Evolutionary conservation across 2,113 vertebrate genomes (phyloP).

Genomic region (Laticauda colubrina): DNA sequence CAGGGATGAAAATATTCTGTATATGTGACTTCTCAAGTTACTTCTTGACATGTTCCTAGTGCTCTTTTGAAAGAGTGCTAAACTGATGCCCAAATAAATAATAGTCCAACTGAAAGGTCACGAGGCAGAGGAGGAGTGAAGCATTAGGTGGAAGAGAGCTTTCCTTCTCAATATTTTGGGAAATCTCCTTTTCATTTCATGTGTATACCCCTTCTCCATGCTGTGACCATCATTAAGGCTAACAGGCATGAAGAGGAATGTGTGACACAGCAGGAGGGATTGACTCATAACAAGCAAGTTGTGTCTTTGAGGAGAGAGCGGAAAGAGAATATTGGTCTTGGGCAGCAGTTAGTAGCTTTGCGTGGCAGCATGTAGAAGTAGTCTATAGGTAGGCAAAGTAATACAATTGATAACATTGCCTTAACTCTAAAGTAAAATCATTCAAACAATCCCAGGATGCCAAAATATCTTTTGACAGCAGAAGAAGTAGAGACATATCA

Average conservation of each 20-base stretch:
- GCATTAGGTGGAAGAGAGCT: not conserved
- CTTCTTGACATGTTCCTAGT: not conserved
- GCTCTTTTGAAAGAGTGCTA: not conserved
- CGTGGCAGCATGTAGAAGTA: not conserved
- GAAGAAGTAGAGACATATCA: not conserved
- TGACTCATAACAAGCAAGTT: not conserved
- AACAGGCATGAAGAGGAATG: not conserved
- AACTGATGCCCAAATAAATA: not conserved
- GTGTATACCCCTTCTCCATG: not conserved
- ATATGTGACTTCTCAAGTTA: not conserved
- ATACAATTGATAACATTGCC: not conserved
- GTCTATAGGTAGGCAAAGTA: not conserved
- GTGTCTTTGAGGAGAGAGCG: not conserved
- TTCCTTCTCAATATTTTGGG: not conserved
- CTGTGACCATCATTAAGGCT: not conserved
- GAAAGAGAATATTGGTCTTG: not conserved
- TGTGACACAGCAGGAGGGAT: not conserved
- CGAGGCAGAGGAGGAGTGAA: not conserved
- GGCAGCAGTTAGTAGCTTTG: not conserved
- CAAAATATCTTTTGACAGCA: not conserved
- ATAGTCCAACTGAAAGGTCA: not conserved
- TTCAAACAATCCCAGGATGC: not conserved
- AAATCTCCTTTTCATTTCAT: not conserved
- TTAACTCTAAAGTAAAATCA: not conserved
- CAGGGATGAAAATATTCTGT: not conserved